A percentile compares a stretch with the other conserved stretches of the same genome.
phyloP scores from a whole-genome alignment of 2,888 invertebrate genomes.

The Stenolophus ochropezus region DNA sequence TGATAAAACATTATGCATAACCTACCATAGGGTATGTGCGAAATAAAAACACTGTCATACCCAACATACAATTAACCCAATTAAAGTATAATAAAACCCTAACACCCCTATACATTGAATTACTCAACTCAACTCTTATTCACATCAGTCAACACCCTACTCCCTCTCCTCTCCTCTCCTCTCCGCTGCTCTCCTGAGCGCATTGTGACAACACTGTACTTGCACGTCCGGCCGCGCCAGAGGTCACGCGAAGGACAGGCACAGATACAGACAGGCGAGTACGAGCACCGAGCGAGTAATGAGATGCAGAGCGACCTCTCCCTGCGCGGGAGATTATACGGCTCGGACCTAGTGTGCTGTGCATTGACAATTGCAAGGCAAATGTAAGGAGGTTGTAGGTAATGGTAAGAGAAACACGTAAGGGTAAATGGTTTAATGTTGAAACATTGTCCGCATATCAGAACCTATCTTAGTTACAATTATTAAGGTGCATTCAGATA shows the following conservation, averaged over 20 bases:
- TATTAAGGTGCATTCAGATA: too few relatives aligned
- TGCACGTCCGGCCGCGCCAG: constrained; percentile 52
- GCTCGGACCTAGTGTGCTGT: neutral
- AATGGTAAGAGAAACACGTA: too few relatives aligned
- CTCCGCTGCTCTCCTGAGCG: too few relatives aligned
- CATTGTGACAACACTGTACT: neutral
- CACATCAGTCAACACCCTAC: too few relatives aligned
- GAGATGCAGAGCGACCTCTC: constrained; percentile 53
- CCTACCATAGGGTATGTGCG: neutral
- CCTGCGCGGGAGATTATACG: neutral
- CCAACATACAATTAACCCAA: neutral
- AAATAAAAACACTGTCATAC: neutral
- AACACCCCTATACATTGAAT: neutral
- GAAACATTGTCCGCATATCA: too few relatives aligned
- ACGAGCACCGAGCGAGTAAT: constrained; percentile 34
- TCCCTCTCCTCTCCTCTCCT: too few relatives aligned
- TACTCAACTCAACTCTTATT: neutral
- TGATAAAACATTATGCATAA: too few relatives aligned
- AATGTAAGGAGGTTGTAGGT: too few relatives aligned
- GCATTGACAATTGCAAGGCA: neutral
- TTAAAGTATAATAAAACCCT: neutral
- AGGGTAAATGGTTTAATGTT: too few relatives aligned
- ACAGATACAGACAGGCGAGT: constrained; percentile 2
- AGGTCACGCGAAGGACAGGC: constrained; percentile 53
- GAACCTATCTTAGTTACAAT: too few relatives aligned